Evolutionary conservation across 1,140 invertebrate genomes (phyloP), one percentile per base, ranked within the genome.

Genomic region (Rhagoletis pomonella): DNA sequence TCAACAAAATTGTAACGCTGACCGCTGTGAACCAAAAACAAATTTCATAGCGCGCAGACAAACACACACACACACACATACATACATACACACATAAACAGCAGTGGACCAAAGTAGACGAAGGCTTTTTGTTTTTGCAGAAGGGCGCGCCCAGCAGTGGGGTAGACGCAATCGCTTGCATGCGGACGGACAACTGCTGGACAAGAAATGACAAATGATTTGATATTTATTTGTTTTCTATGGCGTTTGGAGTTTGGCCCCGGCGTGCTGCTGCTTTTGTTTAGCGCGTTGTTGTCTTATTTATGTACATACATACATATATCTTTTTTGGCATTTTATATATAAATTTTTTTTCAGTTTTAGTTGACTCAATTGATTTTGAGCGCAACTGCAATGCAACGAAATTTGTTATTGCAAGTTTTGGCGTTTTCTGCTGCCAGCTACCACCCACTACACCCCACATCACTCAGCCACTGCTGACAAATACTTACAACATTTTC

Each of bases 151-250:
- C 50, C 5, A 55, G 1, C 2, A 3, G 50, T 2, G 10, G 50
- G 50, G 50, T 5, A 55, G 50, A 39, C 29, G 65, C 44, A 55
- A 81, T 17, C 73, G 50, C 19, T 69, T 9, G 12, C 67, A 55
- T 69, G 64, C 64, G 39, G 4, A 14, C 39, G 67, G 39, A 55
- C 73, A 19, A 81, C 19, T 9, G n/a, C 5, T 81, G 73, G 7
- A 81, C 73, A 81, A 55, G 73, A 55, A 81, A 81, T 81, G 73
- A 81, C 73, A 81, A 81, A 81, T 81, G 44, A 81, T 81, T 81
- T 81, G 10, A 81, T 55, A 81, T 81, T 81, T 81, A 81, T 81
- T 55, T 58, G n/a, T 81, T 81, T 55, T 19, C 6, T 4, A 39
- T 19, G 17, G 64, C 39, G 29, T 67, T 19, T 67, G 64, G 64